Percentiles rank a stretch among this genome's conserved stretches.
Conservation (phyloP, 2,797 vertebrate species). For the Lerista edwardsae region DNA sequence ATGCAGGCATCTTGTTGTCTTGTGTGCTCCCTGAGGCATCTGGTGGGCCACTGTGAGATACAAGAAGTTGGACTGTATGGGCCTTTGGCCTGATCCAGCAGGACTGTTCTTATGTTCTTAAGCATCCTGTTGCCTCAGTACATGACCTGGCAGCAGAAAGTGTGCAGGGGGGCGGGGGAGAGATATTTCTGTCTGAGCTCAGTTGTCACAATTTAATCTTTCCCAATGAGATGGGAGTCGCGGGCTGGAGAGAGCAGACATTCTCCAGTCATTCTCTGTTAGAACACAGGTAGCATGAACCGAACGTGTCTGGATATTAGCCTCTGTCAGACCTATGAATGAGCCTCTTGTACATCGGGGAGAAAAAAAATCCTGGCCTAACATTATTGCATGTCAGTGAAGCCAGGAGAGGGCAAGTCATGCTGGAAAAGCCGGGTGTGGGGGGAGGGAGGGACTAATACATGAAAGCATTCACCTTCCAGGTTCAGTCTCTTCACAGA, state of each 20-base stretch:
- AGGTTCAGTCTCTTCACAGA: background rate
- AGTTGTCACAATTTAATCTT: constrained; percentile 17
- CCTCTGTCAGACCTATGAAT: background rate
- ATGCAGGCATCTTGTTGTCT: no score
- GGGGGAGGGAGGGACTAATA: background rate
- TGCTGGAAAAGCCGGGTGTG: background rate
- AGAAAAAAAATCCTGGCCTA: background rate
- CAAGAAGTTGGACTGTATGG: no score
- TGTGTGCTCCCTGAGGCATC: no score
- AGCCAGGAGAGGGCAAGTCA: background rate
- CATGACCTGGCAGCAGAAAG: background rate
- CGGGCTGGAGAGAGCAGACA: background rate
- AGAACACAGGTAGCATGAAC: background rate
- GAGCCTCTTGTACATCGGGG: background rate
- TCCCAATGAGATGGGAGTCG: background rate
- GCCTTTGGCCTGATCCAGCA: no score
- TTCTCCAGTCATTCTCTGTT: background rate
- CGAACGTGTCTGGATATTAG: background rate
- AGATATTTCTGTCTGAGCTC: background rate
- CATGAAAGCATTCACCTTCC: background rate
- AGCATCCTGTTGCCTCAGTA: background rate
- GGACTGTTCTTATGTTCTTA: no score
- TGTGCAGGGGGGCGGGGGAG: background rate
- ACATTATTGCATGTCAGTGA: background rate
- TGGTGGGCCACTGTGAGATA: no score